Percentiles rank a stretch among this genome's conserved stretches.
Conservation (phyloP, 2,797 vertebrate species). For the Serranus cabrilla region DNA sequence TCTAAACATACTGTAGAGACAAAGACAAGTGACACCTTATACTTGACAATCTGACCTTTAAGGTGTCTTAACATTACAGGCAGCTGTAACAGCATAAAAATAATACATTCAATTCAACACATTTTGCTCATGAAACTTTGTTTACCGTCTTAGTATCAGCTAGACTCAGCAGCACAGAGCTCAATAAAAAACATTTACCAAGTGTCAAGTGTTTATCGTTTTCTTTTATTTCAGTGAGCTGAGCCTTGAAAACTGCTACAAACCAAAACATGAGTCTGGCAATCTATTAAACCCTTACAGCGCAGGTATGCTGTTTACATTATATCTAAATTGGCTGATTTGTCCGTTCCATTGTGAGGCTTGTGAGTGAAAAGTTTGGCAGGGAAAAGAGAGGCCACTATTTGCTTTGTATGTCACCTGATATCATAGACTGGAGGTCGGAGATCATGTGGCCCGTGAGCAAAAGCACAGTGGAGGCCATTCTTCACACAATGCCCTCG, state of each 20-base stretch:
- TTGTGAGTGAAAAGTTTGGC: conserved; percentile 32
- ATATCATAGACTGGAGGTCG: conserved; percentile 94
- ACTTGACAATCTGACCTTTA: background rate
- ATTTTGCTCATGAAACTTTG: background rate
- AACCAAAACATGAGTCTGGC: background rate
- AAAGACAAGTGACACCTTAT: background rate
- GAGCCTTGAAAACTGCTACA: background rate
- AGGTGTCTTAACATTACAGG: background rate
- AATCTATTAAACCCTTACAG: background rate
- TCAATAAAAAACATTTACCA: conserved; percentile 15
- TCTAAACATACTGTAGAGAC: background rate
- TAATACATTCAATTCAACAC: background rate
- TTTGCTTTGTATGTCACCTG: conserved; percentile 83
- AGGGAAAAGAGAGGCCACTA: conserved; percentile 45
- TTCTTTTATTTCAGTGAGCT: background rate
- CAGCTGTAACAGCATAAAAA: background rate
- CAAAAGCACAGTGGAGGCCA: conserved; percentile 96
- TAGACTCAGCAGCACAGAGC: conserved; percentile 1
- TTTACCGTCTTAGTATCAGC: background rate
- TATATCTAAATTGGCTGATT: conserved; percentile 17
- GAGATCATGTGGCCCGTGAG: conserved; percentile 94
- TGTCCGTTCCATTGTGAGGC: conserved; percentile 16
- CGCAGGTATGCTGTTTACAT: background rate
- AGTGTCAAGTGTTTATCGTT: background rate
- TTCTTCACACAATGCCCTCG: conserved; percentile 96